Percentiles rank a stretch among this genome's conserved stretches.
Evolutionary conservation across 2,797 vertebrate species (phyloP).

Genomic region (Tokudaia tokunoshimensis): DNA sequence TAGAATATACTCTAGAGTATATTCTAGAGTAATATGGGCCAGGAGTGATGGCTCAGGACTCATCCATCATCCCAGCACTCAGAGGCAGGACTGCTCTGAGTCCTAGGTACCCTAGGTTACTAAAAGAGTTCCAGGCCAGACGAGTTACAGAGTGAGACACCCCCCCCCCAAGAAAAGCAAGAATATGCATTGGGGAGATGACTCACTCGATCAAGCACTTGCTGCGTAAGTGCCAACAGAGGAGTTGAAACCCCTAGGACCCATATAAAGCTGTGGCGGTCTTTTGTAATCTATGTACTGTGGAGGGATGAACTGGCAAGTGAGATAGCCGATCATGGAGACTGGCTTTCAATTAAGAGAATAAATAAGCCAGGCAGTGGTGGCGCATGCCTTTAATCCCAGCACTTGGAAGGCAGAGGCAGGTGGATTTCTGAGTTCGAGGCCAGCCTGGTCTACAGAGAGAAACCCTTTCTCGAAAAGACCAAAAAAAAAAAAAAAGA

Average conservation of each 20-base stretch:
- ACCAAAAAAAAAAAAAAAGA: too few relatives aligned
- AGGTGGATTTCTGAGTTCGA: too few relatives aligned
- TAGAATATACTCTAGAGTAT: not conserved
- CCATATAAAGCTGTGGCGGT: not conserved
- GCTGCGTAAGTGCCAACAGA: not conserved
- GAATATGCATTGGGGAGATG: not conserved
- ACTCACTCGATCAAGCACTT: not conserved
- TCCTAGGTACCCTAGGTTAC: not conserved
- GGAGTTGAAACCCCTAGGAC: not conserved
- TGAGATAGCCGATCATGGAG: not conserved
- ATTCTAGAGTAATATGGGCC: not conserved
- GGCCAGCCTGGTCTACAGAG: too few relatives aligned
- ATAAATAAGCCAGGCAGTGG: not conserved
- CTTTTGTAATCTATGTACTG: not conserved
- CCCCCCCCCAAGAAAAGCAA: not conserved
- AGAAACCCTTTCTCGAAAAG: too few relatives aligned
- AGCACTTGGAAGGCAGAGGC: too few relatives aligned
- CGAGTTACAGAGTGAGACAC: not conserved
- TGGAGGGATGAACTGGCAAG: not conserved
- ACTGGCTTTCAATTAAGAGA: not conserved
- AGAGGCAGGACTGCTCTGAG: not conserved
- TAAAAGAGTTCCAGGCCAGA: not conserved
- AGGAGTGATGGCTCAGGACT: not conserved
- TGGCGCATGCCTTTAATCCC: too few relatives aligned
- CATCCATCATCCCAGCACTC: not conserved